Base-by-base conservation (phyloP, 2,888 invertebrate species). In the Margaritifera margaritifera region DNA sequence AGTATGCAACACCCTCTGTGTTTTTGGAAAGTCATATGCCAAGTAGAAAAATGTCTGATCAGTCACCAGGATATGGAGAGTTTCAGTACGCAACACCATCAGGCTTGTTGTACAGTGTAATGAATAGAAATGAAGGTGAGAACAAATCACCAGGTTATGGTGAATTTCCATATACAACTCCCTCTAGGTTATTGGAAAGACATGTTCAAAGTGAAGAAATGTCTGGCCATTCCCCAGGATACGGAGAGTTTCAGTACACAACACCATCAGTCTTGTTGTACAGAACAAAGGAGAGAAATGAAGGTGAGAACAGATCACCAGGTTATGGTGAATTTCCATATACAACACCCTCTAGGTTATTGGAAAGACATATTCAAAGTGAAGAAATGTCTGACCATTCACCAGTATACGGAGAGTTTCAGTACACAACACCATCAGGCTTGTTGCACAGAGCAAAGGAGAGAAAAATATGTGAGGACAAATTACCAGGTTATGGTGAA, bases 331-430 rank as follows among this genome's bases (percentile, higher is more conserved):
- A 55, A 42, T 60, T 69, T 20, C 65, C 54, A 54, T 66, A 66
- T 52, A 72, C 68, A 24, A 69, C 70, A 61, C 72, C 75, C 20
- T 73, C 75, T 20, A 63, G 64, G 56, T 53, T 71, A 55, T 50
- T 73, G 42, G 50, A 60, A 53, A 67, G 61, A 58, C 55, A 61
- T 18, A 52, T 68, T 59, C 59, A 66, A 54, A 68, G 69, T 54
- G 64, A 75, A 58, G 56, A 25, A 51, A 54, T 18, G 19, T 42
- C 52, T 50, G 22, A 19, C 15, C 50, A 51, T 60, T 54, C 24
- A 66, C 51, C 58, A 2, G 11, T 27, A 5, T 25, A 50, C 11
- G n/a, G 53, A 53, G 24, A 55, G 56, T 22, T 60, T 31, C 8
- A 27, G 20, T 61, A 51, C 51, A 20, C 61, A 42, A 31, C 31